phyloP scores from a whole-genome alignment of 1,140 invertebrate species.

The Spodoptera frugiperda region DNA sequence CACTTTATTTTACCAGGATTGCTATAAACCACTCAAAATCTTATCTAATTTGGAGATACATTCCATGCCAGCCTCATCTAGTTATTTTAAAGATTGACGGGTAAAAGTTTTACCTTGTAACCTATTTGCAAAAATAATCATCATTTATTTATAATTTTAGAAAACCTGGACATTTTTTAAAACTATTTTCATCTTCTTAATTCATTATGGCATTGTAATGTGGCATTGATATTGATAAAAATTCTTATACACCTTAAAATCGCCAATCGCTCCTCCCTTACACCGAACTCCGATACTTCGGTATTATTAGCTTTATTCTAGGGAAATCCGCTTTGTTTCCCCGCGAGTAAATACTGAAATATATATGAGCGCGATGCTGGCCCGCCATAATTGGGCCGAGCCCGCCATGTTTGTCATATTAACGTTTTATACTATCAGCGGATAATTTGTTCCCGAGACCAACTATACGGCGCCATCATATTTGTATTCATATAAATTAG shows the following conservation, averaged over 20 bases:
- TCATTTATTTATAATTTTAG: no score
- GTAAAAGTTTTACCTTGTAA: no score
- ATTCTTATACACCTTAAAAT: background rate
- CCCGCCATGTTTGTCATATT: constrained; percentile 14
- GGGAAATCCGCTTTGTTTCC: constrained; percentile 67
- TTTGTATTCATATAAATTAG: background rate
- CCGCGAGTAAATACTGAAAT: constrained; percentile 70
- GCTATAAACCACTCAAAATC: no score
- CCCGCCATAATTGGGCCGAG: constrained; percentile 52
- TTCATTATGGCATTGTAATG: no score
- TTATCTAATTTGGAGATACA: no score
- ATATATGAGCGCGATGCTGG: constrained; percentile 64
- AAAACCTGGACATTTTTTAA: no score
- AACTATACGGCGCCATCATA: background rate
- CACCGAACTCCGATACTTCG: constrained; percentile 57
- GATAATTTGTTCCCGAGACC: background rate
- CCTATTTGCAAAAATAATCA: no score
- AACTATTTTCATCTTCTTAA: no score
- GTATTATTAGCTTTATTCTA: constrained; percentile 75
- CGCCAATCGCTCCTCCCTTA: constrained; percentile 46
- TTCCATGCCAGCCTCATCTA: no score
- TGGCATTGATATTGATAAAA: no score
- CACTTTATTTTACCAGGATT: no score
- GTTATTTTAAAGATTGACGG: no score
- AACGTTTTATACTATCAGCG: constrained; percentile 17